Conservation (phyloP, 2,888 invertebrate genomes). For the Callosobruchus maculatus region DNA sequence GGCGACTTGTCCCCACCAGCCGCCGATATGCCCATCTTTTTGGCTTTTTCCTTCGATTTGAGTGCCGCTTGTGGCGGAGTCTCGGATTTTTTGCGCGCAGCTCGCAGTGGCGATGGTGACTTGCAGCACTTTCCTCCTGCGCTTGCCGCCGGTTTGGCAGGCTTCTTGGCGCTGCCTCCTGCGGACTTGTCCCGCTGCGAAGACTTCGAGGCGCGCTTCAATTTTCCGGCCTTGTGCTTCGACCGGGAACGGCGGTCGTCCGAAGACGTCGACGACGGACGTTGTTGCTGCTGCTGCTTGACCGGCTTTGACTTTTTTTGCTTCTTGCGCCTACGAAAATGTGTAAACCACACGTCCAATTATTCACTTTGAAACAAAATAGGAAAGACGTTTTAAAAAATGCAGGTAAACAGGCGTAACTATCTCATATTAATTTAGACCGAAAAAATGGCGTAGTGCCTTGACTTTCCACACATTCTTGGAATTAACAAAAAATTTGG, state of each 20-base stretch:
- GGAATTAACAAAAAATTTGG: no score
- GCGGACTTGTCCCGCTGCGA: conserved; percentile 49
- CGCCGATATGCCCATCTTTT: conserved; percentile 32
- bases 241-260: conserved; percentile 56
- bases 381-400: no score
- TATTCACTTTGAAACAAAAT: no score
- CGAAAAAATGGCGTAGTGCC: no score
- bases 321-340: conserved; percentile 32
- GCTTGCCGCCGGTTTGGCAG: conserved; percentile 40
- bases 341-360: background rate
- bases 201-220: conserved; percentile 47
- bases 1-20: conserved; percentile 39
- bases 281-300: conserved; percentile 23
- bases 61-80: conserved; percentile 37
- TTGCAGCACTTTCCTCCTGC: conserved; percentile 22
- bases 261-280: conserved; percentile 49
- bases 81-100: conserved; percentile 41
- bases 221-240: conserved; percentile 52
- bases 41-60: conserved; percentile 29
- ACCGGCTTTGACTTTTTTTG: conserved; percentile 38
- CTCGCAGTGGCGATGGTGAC: conserved; percentile 41
- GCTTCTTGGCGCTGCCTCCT: conserved; percentile 27
- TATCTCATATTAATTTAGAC: no score
- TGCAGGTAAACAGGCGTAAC: no score
- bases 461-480: no score